Percentiles rank a stretch among this genome's conserved stretches.
phyloP scores from a whole-genome alignment of 2,113 vertebrate species.

The Peromyscus polionotus region DNA sequence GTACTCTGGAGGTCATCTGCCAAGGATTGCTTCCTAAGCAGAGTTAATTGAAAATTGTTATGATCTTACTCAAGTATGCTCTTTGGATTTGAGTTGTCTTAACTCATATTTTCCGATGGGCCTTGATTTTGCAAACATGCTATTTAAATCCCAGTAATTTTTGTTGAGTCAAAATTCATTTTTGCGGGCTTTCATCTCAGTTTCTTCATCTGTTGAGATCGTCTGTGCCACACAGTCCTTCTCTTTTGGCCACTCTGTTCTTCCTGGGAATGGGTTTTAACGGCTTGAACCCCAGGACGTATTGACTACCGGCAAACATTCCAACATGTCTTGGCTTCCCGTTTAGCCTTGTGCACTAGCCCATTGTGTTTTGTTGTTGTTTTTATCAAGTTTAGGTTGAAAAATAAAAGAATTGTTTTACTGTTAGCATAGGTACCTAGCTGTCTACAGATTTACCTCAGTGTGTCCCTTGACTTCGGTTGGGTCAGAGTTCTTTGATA shows the following conservation, averaged over 20 bases:
- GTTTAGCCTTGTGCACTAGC: background rate
- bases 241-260: background rate
- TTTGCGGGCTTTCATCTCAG: background rate
- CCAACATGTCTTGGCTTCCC: background rate
- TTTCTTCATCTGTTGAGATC: background rate
- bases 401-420: background rate
- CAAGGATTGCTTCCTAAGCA: conserved; percentile 17
- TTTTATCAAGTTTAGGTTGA: background rate
- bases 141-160: conserved; percentile 30
- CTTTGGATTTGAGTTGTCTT: conserved; percentile 61
- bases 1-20: conserved; percentile 42
- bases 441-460: background rate
- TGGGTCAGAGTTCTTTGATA: background rate
- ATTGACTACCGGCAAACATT: background rate
- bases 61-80: conserved; percentile 3
- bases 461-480: background rate
- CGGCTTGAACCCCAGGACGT: background rate
- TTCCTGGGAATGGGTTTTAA: background rate
- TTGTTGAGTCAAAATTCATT: conserved; percentile 48
- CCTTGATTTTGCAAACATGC: background rate
- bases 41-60: conserved; percentile 68
- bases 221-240: background rate
- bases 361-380: background rate
- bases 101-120: conserved; percentile 40
- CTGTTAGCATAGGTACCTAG: background rate